These are phyloP conservation scores for Apamea epomidion DNA, from an alignment of 2,888 invertebrate species.

Conservation along the genomic window DNA sequence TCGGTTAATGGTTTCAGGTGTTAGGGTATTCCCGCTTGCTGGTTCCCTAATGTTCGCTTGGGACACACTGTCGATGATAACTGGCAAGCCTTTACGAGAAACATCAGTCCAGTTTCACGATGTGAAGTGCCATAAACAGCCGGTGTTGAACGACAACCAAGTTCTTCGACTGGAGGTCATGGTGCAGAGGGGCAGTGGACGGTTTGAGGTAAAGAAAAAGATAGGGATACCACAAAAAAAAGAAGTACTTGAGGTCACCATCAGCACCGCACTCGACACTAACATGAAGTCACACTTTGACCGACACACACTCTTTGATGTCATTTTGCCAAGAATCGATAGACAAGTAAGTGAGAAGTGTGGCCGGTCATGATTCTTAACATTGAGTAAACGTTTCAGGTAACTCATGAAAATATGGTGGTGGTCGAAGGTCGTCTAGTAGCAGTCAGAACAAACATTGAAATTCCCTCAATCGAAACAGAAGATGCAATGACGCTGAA, in stretches of 20 bases:
- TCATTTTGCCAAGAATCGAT: too few relatives aligned
- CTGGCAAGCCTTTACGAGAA: constrained; percentile 9
- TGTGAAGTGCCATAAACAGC: constrained; percentile 15
- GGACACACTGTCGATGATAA: constrained; percentile 29
- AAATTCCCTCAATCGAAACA: not conserved
- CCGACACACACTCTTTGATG: too few relatives aligned
- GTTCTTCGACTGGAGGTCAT: constrained; percentile 14
- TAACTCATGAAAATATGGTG: constrained; percentile 2
- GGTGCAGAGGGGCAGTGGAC: constrained; percentile 23
- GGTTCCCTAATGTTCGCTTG: constrained; percentile 19
- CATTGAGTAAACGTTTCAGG: not conserved
- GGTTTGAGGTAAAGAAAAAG: constrained; percentile 69
- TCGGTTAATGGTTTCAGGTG: not conserved
- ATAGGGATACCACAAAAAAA: not conserved
- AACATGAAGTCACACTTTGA: too few relatives aligned
- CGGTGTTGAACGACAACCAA: not conserved
- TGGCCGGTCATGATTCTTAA: too few relatives aligned
- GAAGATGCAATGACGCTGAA: constrained; percentile 14
- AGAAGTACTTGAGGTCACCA: not conserved
- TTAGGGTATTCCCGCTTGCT: constrained; percentile 20
- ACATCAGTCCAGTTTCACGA: constrained; percentile 27
- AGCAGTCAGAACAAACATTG: not conserved
- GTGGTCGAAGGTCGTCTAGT: constrained; percentile 4
- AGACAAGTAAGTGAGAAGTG: too few relatives aligned
- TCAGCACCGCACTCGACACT: not conserved